Evolutionary conservation across 92 coral and sea anemone genomes (phyloP), one percentile per base, ranked within the genome.

Genomic region (Zoanthus solanderi): DNA sequence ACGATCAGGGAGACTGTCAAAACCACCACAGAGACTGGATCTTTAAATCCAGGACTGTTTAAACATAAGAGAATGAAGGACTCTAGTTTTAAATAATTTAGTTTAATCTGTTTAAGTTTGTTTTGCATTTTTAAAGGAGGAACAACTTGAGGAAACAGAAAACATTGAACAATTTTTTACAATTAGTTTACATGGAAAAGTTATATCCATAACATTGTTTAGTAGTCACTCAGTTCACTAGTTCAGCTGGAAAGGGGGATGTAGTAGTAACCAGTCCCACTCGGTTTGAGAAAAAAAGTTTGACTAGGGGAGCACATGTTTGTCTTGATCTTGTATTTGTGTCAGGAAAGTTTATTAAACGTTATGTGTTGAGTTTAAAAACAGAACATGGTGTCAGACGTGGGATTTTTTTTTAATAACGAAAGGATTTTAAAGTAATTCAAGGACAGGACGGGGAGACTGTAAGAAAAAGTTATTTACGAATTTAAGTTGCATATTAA

Each of bases 11-110:
- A 57, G 78, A 34, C 67, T 61, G 66, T 63, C 75, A 23, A 79
- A 82, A 82, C 86, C 76, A 12, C 86, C 86, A 31, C 86, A 81
- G 42, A 83, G 78, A 83, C 76, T 83, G 66, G 48, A 34, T 78
- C 65, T 30, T 4, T 44, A 29, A 16, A 16, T 52, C 65, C 47
- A 37, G 69, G 66, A 45, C 12, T 78, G 66, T 50, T 50, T 50
- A 50, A 50, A 50, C 10, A 58, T 10, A 69, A 69, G 10, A 50
- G 9, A 50, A 30, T 10, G 74, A 69, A 69, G 17, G 15, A 69
- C 45, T 69, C 17, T 69, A 69, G 74, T 69, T 69, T 32, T 11
- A 44, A 29, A 37, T 37, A 13, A 57, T 57, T 13, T 14, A 57
- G 65, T 0, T 57, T 57, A 57, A 57, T 16, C 17, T 57, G 65